Conservation (phyloP, 2,113 vertebrate species). For the Anarhynchus alexandrinus region DNA sequence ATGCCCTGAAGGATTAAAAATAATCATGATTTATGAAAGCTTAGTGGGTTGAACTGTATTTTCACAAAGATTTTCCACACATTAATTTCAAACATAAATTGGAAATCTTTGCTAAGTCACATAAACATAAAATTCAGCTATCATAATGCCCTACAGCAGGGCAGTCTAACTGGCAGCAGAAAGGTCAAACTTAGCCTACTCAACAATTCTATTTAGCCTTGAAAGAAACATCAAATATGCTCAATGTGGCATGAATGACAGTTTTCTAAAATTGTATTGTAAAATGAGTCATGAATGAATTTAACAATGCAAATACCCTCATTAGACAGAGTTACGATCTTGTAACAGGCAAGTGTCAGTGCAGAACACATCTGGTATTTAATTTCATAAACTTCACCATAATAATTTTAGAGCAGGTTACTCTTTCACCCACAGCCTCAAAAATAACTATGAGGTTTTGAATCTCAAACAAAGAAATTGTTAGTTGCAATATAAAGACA, state of each 20-base stretch:
- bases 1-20: conserved; percentile 79
- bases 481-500: not conserved
- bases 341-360: not conserved
- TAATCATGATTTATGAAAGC: not conserved
- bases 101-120: not conserved
- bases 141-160: not conserved
- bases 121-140: not conserved
- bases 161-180: not conserved
- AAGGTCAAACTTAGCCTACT: not conserved
- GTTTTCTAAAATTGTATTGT: not conserved
- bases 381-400: not conserved
- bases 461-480: not conserved
- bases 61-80: not conserved
- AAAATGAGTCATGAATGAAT: not conserved
- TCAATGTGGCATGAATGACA: not conserved
- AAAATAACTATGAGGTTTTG: not conserved
- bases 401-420: not conserved
- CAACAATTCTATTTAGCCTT: not conserved
- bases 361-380: not conserved
- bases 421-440: not conserved
- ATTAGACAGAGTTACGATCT: not conserved
- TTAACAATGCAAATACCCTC: not conserved
- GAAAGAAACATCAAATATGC: not conserved
- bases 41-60: not conserved
- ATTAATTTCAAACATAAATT: not conserved